Evolutionary conservation across 2,797 vertebrate genomes (phyloP).

Genomic region (Knipowitschia caucasica): DNA sequence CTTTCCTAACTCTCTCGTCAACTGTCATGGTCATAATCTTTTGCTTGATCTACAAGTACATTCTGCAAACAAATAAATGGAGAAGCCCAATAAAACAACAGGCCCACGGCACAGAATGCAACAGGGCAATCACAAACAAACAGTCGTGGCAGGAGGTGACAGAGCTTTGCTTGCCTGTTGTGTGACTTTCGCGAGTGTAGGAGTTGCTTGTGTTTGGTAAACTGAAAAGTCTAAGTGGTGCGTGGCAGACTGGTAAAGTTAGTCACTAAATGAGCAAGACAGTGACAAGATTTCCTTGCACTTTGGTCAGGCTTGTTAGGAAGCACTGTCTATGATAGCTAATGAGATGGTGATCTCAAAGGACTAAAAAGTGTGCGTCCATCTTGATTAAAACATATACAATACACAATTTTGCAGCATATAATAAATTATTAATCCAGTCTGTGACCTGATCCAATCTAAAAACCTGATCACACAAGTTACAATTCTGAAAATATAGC

Average conservation of each 20-base stretch:
- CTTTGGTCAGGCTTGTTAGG: slow-evolving; percentile 38
- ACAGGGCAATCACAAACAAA: slow-evolving; percentile 66
- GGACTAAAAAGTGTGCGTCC: background rate
- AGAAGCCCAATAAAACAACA: slow-evolving; percentile 59
- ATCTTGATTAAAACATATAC: background rate
- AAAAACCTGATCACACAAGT: background rate
- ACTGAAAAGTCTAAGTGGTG: slow-evolving; percentile 47
- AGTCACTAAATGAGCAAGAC: slow-evolving; percentile 58
- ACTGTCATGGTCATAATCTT: too few relatives aligned
- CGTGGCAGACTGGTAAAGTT: slow-evolving; percentile 36
- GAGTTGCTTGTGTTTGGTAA: slow-evolving; percentile 57
- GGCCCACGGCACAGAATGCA: slow-evolving; percentile 68
- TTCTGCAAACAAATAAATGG: too few relatives aligned
- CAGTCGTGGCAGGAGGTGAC: slow-evolving; percentile 61
- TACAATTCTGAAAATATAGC: background rate
- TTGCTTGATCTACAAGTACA: too few relatives aligned
- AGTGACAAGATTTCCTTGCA: slow-evolving; percentile 30
- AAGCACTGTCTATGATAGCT: slow-evolving; percentile 2
- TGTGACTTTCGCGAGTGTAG: slow-evolving; percentile 42
- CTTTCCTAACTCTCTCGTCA: too few relatives aligned
- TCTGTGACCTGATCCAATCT: background rate
- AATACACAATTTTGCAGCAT: background rate
- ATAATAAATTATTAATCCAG: background rate
- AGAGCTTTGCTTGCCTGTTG: slow-evolving; percentile 37
- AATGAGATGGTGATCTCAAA: background rate